Evolutionary conservation across 2,113 vertebrate species (phyloP), one percentile per base, ranked within the genome.

Genomic region (Rhinichthys klamathensis): DNA sequence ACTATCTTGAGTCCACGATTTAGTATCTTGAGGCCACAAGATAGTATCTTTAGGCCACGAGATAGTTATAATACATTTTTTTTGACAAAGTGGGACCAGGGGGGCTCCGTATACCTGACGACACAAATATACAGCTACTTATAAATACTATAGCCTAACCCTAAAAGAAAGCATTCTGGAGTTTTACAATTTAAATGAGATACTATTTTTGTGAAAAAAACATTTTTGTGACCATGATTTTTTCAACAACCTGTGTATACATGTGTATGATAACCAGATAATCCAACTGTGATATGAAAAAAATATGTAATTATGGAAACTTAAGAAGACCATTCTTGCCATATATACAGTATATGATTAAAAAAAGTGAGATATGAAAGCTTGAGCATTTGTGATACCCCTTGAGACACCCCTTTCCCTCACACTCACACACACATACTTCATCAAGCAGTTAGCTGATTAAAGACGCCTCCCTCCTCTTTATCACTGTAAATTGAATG

Each of bases 391-490:
- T 90, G 88, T 87, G 41, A n/a, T n/a, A 70, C 10, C 21, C 18
- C 67, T 38, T 21, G 85, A 65, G n/a, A 81, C 51, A 60, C 69
- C 15, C 23, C 23, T 11, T 72, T n/a, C 51, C 41, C 30, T 44
- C 44, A 35, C 84, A 56, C 35, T 23, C 56, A 75, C 51, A 38
- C 75, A 82, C 70, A 58, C 73, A 51, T 56, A 23, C 25, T 74
- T 70, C 69, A 25, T 67, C 35, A 88, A 89, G 88, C 88, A 82
- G 89, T 92, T 90, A 90, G 87, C 90, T 94, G 91, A 93, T 94
- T 93, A 90, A 93, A 88, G 90, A 90, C 80, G 27, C 87, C 86
- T 27, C 78, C 84, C 84, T 91, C 87, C 86, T 65, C 80, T 81
- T 67, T 77, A 83, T 83, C 73, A 67, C 61, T 82, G 79, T 87